Conservation (phyloP, 2,797 vertebrate species). For the Pipistrellus kuhlii region DNA sequence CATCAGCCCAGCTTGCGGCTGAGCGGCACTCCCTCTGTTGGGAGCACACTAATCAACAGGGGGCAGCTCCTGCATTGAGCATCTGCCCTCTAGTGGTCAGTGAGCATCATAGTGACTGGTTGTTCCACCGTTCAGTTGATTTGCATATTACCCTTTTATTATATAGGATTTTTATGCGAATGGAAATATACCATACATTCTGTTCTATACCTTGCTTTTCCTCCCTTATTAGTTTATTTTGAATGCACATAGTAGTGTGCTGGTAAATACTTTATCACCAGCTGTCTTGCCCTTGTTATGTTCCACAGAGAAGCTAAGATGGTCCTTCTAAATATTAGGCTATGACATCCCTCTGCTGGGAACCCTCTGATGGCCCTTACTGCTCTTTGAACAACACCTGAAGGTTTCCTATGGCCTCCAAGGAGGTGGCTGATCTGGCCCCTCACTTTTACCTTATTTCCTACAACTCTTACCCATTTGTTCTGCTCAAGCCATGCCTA, state of each 20-base stretch:
- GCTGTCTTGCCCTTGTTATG: background rate
- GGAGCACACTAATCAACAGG: too few species aligned
- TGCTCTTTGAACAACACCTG: background rate
- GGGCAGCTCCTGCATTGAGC: too few species aligned
- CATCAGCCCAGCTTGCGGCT: too few species aligned
- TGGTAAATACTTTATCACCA: background rate
- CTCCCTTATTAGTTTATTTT: background rate
- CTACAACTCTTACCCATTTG: background rate
- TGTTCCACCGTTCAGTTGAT: too few species aligned
- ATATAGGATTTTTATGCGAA: background rate
- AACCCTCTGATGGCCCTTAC: background rate
- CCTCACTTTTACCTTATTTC: background rate
- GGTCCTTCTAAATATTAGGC: background rate
- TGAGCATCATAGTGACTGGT: too few species aligned
- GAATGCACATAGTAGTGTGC: background rate
- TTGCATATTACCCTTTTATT: too few species aligned
- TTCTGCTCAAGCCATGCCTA: background rate
- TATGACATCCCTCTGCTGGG: background rate
- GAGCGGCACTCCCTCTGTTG: too few species aligned
- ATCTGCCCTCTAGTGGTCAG: too few species aligned
- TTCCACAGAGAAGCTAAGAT: background rate
- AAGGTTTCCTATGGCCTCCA: background rate
- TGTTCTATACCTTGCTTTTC: background rate
- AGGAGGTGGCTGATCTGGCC: background rate
- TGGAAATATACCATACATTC: background rate